Evolutionary conservation across 2,113 vertebrate genomes (phyloP), one percentile per base, ranked within the genome.

Genomic region (Gnathonemus echidnorhynchus): DNA sequence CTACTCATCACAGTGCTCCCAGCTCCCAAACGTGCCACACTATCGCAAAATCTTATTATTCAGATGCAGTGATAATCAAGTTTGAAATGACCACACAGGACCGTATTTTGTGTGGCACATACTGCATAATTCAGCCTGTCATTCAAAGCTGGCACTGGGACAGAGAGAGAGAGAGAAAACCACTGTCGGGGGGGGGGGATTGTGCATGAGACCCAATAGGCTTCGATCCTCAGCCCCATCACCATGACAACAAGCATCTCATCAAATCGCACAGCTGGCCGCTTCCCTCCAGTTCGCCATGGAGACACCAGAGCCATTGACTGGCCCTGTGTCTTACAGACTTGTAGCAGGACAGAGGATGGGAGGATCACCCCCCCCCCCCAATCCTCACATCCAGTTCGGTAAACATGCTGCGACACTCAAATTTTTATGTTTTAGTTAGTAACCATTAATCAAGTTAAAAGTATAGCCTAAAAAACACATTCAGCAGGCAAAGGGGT

Each of bases 171-270:
- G 49, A 50, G 8, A 49, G 39, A 42, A 91, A 90, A 46, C 70
- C 74, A 88, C 89, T 86, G 88, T 90, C 24, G 50, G 88, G 50
- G 15, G 15, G 80, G 31, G 39, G 39, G 39, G 39, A 62, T 77
- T 90, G 80, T 89, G 13, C 84, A 88, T 62, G 50, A 89, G 88
- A 92, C 91, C 92, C 93, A 93, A 93, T 92, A 91, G 92, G 91
- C 90, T 92, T 90, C 90, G 58, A 86, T 86, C 90, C 83, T 91
- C 58, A 48, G 90, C 77, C 88, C 77, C 88, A 85, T 93, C 88
- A 88, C 93, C 92, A 93, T 93, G 90, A 92, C 90, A 92, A 93
- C 92, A 89, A 50, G 90, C 91, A 91, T 91, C 90, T 92, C 45
- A 49, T 84, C 21, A 52, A 52, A 31, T 84, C 24, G 56, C 42